Evolutionary conservation across 2,888 invertebrate species (phyloP), one percentile per base, ranked within the genome.

Genomic region (Apamea anceps): DNA sequence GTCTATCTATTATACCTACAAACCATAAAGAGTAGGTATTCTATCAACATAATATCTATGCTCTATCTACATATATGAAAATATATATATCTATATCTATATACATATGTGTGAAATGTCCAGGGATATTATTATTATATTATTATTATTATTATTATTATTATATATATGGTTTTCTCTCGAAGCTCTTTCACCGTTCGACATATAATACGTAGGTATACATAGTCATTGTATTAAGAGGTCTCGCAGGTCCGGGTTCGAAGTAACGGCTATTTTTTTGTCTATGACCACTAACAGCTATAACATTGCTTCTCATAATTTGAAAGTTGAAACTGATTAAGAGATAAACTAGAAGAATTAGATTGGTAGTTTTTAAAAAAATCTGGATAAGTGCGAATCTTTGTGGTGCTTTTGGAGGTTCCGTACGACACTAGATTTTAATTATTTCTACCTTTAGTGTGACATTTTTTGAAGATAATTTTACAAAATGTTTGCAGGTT

Each of bases 251-350:
- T 82, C 88, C 88, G 88, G 88, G 88, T 88, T 76, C 79, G 81
- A 86, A 57, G 48, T 79, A 85, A 74, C 79, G 82, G 79, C 45
- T 28, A 21, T 82, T 88, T 88, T 88, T 88, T 86, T 88, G 78
- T 86, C 80, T 79, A 65, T 74, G 32, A 79, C 77, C 75, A 81
- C 82, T 83, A 77, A 85, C 88, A 85, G 88, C 80, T 86, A 79
- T 37, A 66, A 37, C 80, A 78, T 77, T 71, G 85, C 74, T 70
- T 72, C 83, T 81, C 73, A 81, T 88, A 83, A 88, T 86, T 88
- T 81, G 81, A 82, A 84, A 88, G 88, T 88, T 86, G 85, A 82
- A 86, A 78, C 85, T 83, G 88, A 88, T 88, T 88, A 83, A 86
- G 67, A 85, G 86, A 88, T 87, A 87, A 87, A 87, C 82, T 84